phyloP scores from a whole-genome alignment of 2,797 vertebrate species.

The Scolopax bukidnonensis region DNA sequence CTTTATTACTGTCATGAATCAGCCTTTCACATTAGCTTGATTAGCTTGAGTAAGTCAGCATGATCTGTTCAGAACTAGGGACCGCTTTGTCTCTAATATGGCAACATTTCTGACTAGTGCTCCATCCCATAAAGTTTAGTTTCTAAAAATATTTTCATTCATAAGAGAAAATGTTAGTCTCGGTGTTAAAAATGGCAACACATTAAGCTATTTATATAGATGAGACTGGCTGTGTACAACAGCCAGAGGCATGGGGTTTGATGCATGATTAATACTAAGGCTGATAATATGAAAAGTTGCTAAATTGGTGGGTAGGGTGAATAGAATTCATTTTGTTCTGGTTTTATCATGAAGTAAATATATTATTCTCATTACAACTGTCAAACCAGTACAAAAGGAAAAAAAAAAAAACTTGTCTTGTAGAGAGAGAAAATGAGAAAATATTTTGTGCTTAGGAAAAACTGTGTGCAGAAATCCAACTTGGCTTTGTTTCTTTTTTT shows the following conservation, averaged over 20 bases:
- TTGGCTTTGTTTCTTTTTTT: not conserved
- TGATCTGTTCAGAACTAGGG: not conserved
- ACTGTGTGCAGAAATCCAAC: not conserved
- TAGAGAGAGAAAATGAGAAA: not conserved
- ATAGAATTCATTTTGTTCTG: not conserved
- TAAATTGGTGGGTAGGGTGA: not conserved
- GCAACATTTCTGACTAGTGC: not conserved
- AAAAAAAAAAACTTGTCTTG: not conserved
- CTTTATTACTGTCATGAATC: conserved; percentile 23
- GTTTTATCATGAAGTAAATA: not conserved
- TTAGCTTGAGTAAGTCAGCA: not conserved
- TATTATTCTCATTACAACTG: not conserved
- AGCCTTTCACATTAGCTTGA: conserved; percentile 7
- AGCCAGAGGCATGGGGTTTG: not conserved
- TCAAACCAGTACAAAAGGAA: not conserved
- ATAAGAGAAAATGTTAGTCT: not conserved
- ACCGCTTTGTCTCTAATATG: not conserved
- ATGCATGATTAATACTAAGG: not conserved
- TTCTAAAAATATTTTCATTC: conserved; percentile 25
- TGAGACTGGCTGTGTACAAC: not conserved
- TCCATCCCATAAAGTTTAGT: not conserved
- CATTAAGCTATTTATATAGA: not conserved
- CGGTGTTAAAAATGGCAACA: not conserved
- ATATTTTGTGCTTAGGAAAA: not conserved
- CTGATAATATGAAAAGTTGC: not conserved